Percentiles rank a stretch among this genome's conserved stretches.
phyloP scores from a whole-genome alignment of 2,113 vertebrate species.

The Corythornis cristatus region DNA sequence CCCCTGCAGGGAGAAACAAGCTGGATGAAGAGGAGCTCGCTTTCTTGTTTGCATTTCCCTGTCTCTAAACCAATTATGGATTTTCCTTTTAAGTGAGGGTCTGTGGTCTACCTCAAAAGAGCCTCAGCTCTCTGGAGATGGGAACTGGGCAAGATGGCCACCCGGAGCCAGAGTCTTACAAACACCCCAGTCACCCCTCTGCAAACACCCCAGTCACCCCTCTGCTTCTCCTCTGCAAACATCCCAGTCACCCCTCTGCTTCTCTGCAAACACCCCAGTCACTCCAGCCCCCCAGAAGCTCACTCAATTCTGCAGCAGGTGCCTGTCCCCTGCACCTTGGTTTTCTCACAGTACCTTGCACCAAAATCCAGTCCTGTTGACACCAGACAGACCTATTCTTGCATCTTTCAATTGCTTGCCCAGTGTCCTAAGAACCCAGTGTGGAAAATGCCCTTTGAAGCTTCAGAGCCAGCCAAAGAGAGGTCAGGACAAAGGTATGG shows the following conservation, averaged over 20 bases:
- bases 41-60: not conserved
- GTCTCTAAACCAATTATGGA: not conserved
- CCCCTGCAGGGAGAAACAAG: not conserved
- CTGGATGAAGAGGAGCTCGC: not conserved
- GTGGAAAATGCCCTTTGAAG: not conserved
- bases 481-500: not conserved
- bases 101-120: not conserved
- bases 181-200: not conserved
- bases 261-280: not conserved
- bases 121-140: not conserved
- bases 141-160: not conserved
- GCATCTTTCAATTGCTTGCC: not conserved
- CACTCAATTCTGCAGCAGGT: not conserved
- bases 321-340: not conserved
- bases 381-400: not conserved
- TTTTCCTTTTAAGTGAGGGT: not conserved
- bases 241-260: not conserved
- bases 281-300: not conserved
- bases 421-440: not conserved
- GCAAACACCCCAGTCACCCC: not conserved
- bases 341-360: not conserved
- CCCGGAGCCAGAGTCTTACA: not conserved
- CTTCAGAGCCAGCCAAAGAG: not conserved
- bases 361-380: not conserved
- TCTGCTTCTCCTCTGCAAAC: not conserved